Percentiles rank a stretch among this genome's conserved stretches.
phyloP scores from a whole-genome alignment of 1,140 invertebrate species.

The Drosophila busckii region DNA sequence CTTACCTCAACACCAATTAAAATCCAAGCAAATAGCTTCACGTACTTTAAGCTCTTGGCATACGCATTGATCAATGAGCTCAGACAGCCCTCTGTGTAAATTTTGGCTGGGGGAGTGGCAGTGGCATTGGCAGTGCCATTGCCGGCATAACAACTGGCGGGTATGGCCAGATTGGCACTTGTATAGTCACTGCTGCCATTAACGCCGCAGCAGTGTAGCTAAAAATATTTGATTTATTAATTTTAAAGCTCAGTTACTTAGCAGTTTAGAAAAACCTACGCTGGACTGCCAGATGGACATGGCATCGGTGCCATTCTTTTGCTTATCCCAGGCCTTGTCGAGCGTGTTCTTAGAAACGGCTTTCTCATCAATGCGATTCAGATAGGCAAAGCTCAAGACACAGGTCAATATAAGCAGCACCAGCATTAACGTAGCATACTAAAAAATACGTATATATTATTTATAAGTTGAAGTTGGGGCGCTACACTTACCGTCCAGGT shows the following conservation, averaged over 20 bases:
- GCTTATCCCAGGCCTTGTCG: slow-evolving; percentile 25
- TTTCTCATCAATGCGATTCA: slow-evolving; percentile 15
- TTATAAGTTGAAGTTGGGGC: rapidly evolving
- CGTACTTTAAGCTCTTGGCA: slow-evolving; percentile 20
- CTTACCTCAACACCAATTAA: slow-evolving; percentile 51
- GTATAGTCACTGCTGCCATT: slow-evolving; percentile 43
- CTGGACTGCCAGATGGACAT: slow-evolving; percentile 39
- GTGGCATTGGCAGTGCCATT: background rate
- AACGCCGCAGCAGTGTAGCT: slow-evolving; percentile 61
- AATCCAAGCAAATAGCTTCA: slow-evolving; percentile 46
- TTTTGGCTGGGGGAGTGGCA: background rate
- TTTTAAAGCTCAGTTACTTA: background rate
- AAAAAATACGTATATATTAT: background rate
- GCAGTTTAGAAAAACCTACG: slow-evolving; percentile 21
- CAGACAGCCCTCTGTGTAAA: slow-evolving; percentile 43
- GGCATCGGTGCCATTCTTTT: slow-evolving; percentile 31
- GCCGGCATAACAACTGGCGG: slow-evolving; percentile 41
- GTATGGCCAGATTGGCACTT: slow-evolving; percentile 24
- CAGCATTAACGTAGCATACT: slow-evolving; percentile 52
- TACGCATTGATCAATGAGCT: slow-evolving; percentile 25
- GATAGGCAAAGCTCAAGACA: slow-evolving; percentile 34
- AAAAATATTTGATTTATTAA: background rate
- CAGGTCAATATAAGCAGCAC: slow-evolving; percentile 32
- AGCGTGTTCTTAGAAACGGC: slow-evolving; percentile 1
- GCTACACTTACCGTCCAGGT: slow-evolving; percentile 84